phyloP scores from a whole-genome alignment of 2,113 vertebrate species.

The Ammodytes dubius region DNA sequence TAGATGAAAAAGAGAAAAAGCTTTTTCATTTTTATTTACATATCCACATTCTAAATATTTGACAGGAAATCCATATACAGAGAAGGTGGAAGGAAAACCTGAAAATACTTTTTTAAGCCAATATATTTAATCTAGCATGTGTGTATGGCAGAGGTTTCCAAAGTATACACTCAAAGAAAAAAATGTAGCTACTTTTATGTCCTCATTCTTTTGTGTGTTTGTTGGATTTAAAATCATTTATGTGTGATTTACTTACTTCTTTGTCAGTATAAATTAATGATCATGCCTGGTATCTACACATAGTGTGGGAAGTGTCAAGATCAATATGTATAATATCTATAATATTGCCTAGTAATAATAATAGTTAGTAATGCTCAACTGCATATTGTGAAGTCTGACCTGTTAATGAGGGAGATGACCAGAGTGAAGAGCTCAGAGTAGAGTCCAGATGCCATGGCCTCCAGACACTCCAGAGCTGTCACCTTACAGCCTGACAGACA shows the following conservation, averaged over 20 bases:
- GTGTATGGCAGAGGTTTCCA: too few relatives aligned
- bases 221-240: background rate
- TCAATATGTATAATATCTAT: background rate
- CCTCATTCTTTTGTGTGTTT: background rate
- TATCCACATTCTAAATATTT: background rate
- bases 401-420: constrained; percentile 95
- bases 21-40: background rate
- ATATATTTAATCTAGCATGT: too few relatives aligned
- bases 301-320: background rate
- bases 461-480: constrained; percentile 94
- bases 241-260: background rate
- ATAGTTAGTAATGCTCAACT: background rate
- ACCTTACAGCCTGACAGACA: constrained; percentile 88
- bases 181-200: too few relatives aligned
- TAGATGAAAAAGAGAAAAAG: background rate
- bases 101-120: too few relatives aligned
- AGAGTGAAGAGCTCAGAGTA: constrained; percentile 96
- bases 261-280: background rate
- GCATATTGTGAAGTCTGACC: constrained; percentile 79
- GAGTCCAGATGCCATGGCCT: constrained; percentile 93
- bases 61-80: background rate
- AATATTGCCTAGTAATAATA: background rate
- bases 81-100: background rate
- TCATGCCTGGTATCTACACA: background rate
- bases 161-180: too few relatives aligned